A percentile compares a stretch with the other conserved stretches of the same genome.
Evolutionary conservation across 2,888 invertebrate genomes (phyloP).

Genomic region (Agriopis marginaria): DNA sequence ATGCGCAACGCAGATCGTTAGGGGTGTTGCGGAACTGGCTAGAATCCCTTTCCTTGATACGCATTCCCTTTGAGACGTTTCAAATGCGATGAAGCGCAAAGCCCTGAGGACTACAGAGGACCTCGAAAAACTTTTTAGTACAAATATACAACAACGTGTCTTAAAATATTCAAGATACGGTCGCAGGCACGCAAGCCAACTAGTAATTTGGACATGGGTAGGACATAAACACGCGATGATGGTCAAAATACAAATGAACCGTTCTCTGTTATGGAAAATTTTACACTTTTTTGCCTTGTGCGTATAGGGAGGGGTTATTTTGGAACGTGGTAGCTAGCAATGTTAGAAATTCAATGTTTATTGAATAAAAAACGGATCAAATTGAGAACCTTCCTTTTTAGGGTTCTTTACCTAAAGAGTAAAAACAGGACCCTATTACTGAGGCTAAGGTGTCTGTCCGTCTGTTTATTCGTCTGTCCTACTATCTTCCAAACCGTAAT

Average conservation of each 20-base stretch:
- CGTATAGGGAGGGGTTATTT: slow-evolving; percentile 4
- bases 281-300: slow-evolving; percentile 26
- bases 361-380: too few species aligned
- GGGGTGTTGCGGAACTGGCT: slow-evolving; percentile 48
- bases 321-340: neutral
- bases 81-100: slow-evolving; percentile 65
- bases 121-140: slow-evolving; percentile 50
- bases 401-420: too few species aligned
- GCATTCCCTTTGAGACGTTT: slow-evolving; percentile 52
- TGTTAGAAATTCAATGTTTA: too few species aligned
- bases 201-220: slow-evolving; percentile 73
- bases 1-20: slow-evolving; percentile 53
- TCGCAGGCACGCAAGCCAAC: slow-evolving; percentile 69
- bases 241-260: slow-evolving; percentile 57
- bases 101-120: slow-evolving; percentile 56
- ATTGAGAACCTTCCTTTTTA: too few species aligned
- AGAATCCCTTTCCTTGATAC: slow-evolving; percentile 54
- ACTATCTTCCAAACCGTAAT: too few species aligned
- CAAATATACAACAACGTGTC: slow-evolving; percentile 58
- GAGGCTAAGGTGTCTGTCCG: too few species aligned
- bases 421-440: too few species aligned
- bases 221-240: slow-evolving; percentile 75
- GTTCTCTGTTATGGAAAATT: slow-evolving; percentile 28
- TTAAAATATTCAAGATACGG: slow-evolving; percentile 76
- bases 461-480: too few species aligned